phyloP scores from a whole-genome alignment of 2,113 vertebrate species.

The Siphamia tubifer region DNA sequence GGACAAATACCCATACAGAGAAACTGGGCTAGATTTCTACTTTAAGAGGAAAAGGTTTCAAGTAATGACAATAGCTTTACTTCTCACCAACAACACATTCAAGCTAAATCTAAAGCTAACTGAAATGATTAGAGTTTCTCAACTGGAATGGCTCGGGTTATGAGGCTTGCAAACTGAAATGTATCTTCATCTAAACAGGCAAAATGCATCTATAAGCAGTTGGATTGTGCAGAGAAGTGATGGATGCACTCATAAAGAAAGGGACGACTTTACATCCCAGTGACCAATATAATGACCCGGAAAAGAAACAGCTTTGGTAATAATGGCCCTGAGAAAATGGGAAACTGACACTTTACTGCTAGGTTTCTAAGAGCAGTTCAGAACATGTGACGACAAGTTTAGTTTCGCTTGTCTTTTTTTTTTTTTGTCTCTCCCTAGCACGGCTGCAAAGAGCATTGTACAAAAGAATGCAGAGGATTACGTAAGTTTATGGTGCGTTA shows the following conservation, averaged over 20 bases:
- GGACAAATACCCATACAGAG: too few species aligned
- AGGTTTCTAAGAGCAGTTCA: neutral
- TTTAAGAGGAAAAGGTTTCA: too few species aligned
- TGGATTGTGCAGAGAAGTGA: constrained; percentile 27
- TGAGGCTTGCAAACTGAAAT: neutral
- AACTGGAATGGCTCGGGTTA: neutral
- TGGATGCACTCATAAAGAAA: constrained; percentile 28
- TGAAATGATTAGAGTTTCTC: neutral
- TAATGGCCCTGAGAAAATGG: constrained; percentile 16
- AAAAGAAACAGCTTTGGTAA: neutral
- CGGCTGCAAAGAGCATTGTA: constrained; percentile 19
- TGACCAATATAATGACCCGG: constrained; percentile 27
- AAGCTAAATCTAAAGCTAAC: neutral
- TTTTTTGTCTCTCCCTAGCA: neutral
- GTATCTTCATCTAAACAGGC: neutral
- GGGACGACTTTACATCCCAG: constrained; percentile 3
- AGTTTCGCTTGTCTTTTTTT: neutral
- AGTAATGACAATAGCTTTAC: too few species aligned
- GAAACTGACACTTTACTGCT: constrained; percentile 6
- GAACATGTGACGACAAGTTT: constrained; percentile 11
- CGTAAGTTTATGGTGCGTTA: constrained; percentile 29
- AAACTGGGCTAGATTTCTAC: too few species aligned
- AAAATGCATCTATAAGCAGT: constrained; percentile 13
- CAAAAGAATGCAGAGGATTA: constrained; percentile 16
- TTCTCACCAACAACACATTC: neutral